Percentiles rank a stretch among this genome's conserved stretches.
Conservation (phyloP, 2,888 invertebrate species). For the Yponomeuta plumbellus region DNA sequence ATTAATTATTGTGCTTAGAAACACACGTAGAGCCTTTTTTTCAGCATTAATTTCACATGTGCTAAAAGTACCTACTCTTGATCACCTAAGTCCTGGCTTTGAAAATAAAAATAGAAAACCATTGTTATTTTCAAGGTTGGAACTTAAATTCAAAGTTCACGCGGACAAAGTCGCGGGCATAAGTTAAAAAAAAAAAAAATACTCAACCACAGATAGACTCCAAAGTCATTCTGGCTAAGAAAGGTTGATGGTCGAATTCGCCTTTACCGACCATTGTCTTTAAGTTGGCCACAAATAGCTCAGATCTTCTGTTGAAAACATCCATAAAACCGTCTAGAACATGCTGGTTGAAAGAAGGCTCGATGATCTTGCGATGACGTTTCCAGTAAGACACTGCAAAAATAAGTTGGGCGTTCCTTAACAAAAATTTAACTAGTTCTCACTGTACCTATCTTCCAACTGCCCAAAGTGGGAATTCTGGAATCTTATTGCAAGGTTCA, state of each 20-base stretch:
- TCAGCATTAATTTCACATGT: no score
- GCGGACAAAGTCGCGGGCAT: no score
- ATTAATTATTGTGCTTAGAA: no score
- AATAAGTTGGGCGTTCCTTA: neutral
- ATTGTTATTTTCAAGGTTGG: no score
- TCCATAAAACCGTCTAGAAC: constrained; percentile 44
- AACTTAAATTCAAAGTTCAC: no score
- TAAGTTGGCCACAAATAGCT: constrained; percentile 39
- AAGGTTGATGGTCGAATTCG: constrained; percentile 3
- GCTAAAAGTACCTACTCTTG: no score
- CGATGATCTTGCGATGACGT: constrained; percentile 40
- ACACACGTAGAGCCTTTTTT: no score
- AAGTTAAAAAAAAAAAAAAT: neutral
- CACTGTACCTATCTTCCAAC: neutral
- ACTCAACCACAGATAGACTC: neutral
- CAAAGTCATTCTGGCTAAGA: neutral
- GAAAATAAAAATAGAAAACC: no score
- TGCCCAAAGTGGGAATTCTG: neutral
- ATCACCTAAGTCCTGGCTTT: no score
- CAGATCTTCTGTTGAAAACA: constrained; percentile 46
- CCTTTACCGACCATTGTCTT: constrained; percentile 38
- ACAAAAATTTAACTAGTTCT: neutral
- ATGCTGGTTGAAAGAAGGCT: constrained; percentile 48
- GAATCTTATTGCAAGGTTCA: no score
- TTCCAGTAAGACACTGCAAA: constrained; percentile 36